Evolutionary conservation across 2,113 vertebrate genomes (phyloP), one percentile per base, ranked within the genome.

Genomic region (Pterocles gutturalis): DNA sequence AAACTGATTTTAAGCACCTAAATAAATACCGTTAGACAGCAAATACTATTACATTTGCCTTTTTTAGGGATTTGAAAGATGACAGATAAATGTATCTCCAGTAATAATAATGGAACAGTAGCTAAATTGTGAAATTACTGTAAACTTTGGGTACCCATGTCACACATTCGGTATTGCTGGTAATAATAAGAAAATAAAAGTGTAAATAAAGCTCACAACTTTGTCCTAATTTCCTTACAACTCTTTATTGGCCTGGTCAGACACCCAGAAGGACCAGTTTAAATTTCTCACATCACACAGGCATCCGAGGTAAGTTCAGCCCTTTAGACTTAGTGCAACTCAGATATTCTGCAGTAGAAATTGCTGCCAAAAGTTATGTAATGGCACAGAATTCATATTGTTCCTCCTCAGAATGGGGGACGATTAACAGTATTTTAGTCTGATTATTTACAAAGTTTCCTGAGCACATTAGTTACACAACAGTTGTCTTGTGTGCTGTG

Each of bases 181-280:
- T 13, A 38, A 9, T 6, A 20, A 41, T 28, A 38, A 72, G 53
- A 82, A 75, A 97, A 96, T 96, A 97, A 97, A 96, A 88, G 11
- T 2, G 5, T 61, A 73, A 93, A 70, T 57, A 77, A 93, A 92
- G 24, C 46, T 86, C 41, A 36, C 10, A 49, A 13, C 20, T 66
- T 83, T 77, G 89, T 95, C 66, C 31, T 86, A 53, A 58, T 80
- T 93, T 93, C 66, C 66, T 83, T 88, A 28, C 17, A 75, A 80
- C 8, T 5, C 10, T 41, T 71, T 36, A 46, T 60, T 55, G 33
- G 26, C 26, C 11, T n/a, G 29, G 4, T 58, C 28, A 66, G 24
- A 62, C 10, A 51, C 17, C 41, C 16, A 53, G 14, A 36, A 72
- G 29, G 22, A 69, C 12, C 17, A 43, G 5, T 13, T 41, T 61